Percentiles rank a stretch among this genome's conserved stretches.
Evolutionary conservation across 1,140 invertebrate species (phyloP).

Genomic region (Leptinotarsa undecemlineata): DNA sequence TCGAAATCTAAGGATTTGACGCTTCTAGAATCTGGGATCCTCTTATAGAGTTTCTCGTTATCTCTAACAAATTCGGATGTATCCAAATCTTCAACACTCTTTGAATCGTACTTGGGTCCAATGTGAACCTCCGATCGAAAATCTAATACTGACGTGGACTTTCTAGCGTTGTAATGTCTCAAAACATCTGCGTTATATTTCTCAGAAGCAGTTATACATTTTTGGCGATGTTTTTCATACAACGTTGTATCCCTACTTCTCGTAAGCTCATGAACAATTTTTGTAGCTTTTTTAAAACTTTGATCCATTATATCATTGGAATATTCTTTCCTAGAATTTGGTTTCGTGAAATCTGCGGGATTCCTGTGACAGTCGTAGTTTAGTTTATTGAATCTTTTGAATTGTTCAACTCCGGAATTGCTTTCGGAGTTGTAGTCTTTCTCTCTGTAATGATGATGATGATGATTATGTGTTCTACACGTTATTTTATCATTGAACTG

Average conservation of each 20-base stretch:
- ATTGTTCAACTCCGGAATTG: slow-evolving; percentile 57
- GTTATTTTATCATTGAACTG: slow-evolving; percentile 49
- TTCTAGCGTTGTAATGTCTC: slow-evolving; percentile 52
- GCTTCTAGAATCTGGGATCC: slow-evolving; percentile 60
- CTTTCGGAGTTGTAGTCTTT: slow-evolving; percentile 62
- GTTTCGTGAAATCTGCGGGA: slow-evolving; percentile 37
- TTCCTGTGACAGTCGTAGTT: slow-evolving; percentile 33
- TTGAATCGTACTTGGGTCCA: slow-evolving; percentile 49
- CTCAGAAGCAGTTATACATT: slow-evolving; percentile 52
- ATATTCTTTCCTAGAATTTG: slow-evolving; percentile 41
- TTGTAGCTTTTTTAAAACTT: slow-evolving; percentile 53
- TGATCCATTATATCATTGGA: slow-evolving; percentile 48
- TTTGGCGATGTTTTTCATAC: slow-evolving; percentile 50
- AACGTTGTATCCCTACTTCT: slow-evolving; percentile 48
- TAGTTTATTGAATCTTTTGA: slow-evolving; percentile 39
- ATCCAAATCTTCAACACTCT: slow-evolving; percentile 48
- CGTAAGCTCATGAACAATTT: slow-evolving; percentile 53
- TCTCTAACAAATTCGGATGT: slow-evolving; percentile 33
- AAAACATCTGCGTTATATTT: slow-evolving; percentile 52
- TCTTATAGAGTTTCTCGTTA: slow-evolving; percentile 47
- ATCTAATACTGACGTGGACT: slow-evolving; percentile 53
- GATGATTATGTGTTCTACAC: slow-evolving; percentile 52
- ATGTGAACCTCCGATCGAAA: slow-evolving; percentile 52
- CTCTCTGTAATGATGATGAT: slow-evolving; percentile 52
- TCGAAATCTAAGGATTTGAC: slow-evolving; percentile 71